Evolutionary conservation across 2,797 vertebrate species (phyloP), one percentile per base, ranked within the genome.

Genomic region (Hypotaenidia okinawae): DNA sequence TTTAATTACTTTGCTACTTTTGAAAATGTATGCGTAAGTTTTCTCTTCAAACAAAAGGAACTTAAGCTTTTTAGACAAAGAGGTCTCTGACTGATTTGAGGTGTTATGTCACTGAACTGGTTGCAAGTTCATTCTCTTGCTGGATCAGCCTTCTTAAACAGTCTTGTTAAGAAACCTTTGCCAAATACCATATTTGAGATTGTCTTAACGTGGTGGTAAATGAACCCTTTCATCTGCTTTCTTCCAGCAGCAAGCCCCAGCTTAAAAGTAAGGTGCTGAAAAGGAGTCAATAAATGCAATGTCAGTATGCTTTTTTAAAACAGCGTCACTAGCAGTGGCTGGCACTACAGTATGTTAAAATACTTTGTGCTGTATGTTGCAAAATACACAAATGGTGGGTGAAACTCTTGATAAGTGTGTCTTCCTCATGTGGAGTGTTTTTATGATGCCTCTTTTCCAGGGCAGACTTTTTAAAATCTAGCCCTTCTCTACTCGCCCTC

Each of bases 181-280:
- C 87, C 87, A 93, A 87, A 92, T 91, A 41, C 74, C 0, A 0
- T 89, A 27, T 90, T 62, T 79, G 54, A 87, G 67, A 33, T 74
- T 80, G 77, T 47, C 88, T 91, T 94, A 86, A 75, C 30, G 1
- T 76, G 59, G 54, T 94, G 59, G 87, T 61, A 94, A 94, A 90
- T 37, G 67, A 91, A 80, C 37, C 75, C 86, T 87, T 96, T 96
- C 75, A 93, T 95, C 95, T 91, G 45, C 70, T 83, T 80, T 90
- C 68, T 90, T 87, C 90, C 37, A 89, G 75, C 64, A 80, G 8
- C 70, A 94, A 96, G 70, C 64, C 52, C 72, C 80, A 57, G 41
- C 67, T 96, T 94, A 84, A 64, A 94, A 79, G 49, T 23, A 88
- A 63, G 41, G 49, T 82, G 69, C 79, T 84, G 94, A 76, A 86